These are phyloP conservation scores for Gambusia affinis DNA, from an alignment of 2,113 vertebrate species.

Conservation along the genomic window DNA sequence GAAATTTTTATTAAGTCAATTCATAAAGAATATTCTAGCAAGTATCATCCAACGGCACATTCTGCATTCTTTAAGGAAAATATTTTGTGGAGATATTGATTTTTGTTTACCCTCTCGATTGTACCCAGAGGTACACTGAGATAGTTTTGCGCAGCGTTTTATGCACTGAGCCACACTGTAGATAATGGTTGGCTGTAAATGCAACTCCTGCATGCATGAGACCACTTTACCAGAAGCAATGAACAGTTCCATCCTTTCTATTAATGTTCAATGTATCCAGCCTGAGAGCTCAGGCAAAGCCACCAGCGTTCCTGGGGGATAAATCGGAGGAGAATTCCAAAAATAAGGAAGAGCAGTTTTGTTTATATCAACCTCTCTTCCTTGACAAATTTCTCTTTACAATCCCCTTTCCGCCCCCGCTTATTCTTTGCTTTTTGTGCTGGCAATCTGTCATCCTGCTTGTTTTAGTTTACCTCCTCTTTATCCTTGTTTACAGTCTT, in stretches of 20 bases:
- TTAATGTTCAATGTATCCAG: slow-evolving; percentile 37
- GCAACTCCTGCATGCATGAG: slow-evolving; percentile 29
- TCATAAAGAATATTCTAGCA: slow-evolving; percentile 16
- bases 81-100: slow-evolving; percentile 46
- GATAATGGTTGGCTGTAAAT: slow-evolving; percentile 49
- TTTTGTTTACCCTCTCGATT: slow-evolving; percentile 39
- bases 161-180: slow-evolving; percentile 48
- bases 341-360: slow-evolving; percentile 18
- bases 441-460: slow-evolving; percentile 10
- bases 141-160: slow-evolving; percentile 50
- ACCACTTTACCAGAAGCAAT: slow-evolving; percentile 28
- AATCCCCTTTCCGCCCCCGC: background rate
- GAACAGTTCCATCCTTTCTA: slow-evolving; percentile 32
- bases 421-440: background rate
- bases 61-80: slow-evolving; percentile 46
- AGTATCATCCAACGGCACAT: slow-evolving; percentile 18
- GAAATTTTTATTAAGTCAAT: slow-evolving; percentile 54
- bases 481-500: background rate
- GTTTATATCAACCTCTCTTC: slow-evolving; percentile 7
- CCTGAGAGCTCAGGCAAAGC: slow-evolving; percentile 14
- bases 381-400: background rate
- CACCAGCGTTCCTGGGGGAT: slow-evolving; percentile 17
- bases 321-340: slow-evolving; percentile 19
- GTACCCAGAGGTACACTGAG: slow-evolving; percentile 35
- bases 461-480: background rate